Percentiles rank a stretch among this genome's conserved stretches.
These are phyloP conservation scores for Netelia virgata DNA, from an alignment of 2,888 invertebrate species.

Conservation along the genomic window DNA sequence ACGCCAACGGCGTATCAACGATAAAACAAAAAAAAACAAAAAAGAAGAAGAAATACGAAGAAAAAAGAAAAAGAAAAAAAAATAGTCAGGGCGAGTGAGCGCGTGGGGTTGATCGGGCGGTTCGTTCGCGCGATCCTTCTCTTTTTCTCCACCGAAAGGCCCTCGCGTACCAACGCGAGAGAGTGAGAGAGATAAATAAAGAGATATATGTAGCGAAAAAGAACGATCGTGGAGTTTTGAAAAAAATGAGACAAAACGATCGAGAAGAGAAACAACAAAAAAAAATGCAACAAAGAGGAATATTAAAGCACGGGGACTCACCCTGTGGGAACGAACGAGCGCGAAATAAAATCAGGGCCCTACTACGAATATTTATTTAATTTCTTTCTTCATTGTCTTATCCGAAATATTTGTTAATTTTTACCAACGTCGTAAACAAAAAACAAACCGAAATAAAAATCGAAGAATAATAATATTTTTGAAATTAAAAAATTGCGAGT, in stretches of 20 bases:
- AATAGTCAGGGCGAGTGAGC: slow-evolving; percentile 54
- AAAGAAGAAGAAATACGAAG: slow-evolving; percentile 44
- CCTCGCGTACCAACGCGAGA: slow-evolving; percentile 51
- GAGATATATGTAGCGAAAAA: slow-evolving; percentile 46
- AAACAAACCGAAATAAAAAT: too few relatives aligned
- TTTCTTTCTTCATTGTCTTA: too few relatives aligned
- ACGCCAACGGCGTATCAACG: slow-evolving; percentile 82
- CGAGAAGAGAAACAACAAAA: too few relatives aligned
- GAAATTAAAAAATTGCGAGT: background rate
- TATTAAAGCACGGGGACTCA: slow-evolving; percentile 22
- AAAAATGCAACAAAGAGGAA: background rate
- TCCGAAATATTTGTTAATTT: too few relatives aligned
- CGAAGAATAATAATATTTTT: background rate
- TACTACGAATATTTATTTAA: too few relatives aligned
- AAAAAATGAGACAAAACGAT: slow-evolving; percentile 46
- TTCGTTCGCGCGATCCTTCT: slow-evolving; percentile 29
- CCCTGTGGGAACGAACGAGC: too few relatives aligned
- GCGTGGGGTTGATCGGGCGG: slow-evolving; percentile 59
- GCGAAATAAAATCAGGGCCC: too few relatives aligned
- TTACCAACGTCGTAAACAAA: background rate
- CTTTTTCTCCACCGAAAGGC: slow-evolving; percentile 29
- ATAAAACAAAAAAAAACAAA: slow-evolving; percentile 71
- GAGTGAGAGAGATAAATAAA: slow-evolving; percentile 61
- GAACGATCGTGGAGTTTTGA: slow-evolving; percentile 37
- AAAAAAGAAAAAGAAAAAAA: slow-evolving; percentile 58